phyloP scores from a whole-genome alignment of 2,888 invertebrate species.

The Agrochola macilenta region DNA sequence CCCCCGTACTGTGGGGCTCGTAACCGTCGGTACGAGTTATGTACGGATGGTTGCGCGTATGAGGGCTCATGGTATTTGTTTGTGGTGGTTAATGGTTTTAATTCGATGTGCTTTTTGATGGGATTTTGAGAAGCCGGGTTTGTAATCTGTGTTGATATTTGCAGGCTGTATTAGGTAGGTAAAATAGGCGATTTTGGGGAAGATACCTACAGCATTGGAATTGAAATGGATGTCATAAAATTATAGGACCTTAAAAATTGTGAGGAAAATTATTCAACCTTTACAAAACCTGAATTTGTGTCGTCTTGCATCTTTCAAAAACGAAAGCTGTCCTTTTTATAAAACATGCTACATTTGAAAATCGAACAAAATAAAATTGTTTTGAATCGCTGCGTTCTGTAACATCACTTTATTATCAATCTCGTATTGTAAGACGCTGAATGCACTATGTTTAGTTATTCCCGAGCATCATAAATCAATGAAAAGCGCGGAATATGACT shows the following conservation, averaged over 20 bases:
- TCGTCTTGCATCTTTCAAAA: too few relatives aligned
- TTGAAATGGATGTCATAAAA: too few relatives aligned
- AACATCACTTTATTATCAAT: constrained; percentile 58
- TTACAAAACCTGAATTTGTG: too few relatives aligned
- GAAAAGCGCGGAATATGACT: constrained; percentile 67
- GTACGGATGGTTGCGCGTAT: constrained; percentile 58
- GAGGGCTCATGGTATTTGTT: constrained; percentile 58
- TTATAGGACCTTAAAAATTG: too few relatives aligned
- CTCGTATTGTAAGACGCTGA: constrained; percentile 59
- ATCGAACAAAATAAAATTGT: constrained; percentile 52
- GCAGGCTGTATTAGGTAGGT: not conserved
- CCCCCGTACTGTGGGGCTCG: constrained; percentile 45
- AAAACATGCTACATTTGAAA: constrained; percentile 24
- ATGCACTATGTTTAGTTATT: constrained; percentile 61
- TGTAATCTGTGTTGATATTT: not conserved
- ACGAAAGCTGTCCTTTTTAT: not conserved
- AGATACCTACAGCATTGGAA: too few relatives aligned
- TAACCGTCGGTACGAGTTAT: constrained; percentile 67
- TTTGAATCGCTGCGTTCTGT: constrained; percentile 48
- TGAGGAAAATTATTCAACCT: too few relatives aligned
- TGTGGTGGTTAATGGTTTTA: constrained; percentile 53
- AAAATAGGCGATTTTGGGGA: not conserved
- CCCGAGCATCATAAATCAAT: constrained; percentile 65
- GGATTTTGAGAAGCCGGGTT: not conserved
- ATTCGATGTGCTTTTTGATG: constrained; percentile 58